Evolutionary conservation across 2,113 vertebrate genomes (phyloP), one percentile per base, ranked within the genome.

Genomic region (Sisor rabdophorus): DNA sequence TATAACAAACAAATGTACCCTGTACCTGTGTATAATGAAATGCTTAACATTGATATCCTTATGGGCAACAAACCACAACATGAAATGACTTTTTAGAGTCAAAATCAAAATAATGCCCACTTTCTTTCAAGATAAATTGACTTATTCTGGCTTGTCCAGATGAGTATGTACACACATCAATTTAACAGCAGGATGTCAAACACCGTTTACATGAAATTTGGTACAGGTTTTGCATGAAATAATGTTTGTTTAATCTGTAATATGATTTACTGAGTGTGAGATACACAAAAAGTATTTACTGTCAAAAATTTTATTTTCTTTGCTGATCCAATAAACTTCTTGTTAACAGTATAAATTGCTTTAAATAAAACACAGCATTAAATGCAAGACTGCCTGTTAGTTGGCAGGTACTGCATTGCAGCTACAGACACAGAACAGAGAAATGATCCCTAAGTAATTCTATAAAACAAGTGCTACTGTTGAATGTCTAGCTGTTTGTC

Each of bases 1-100:
- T n/a, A n/a, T n/a, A n/a, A n/a, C n/a, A n/a, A n/a, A n/a, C n/a
- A n/a, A n/a, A n/a, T n/a, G 36, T 40, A 0, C 61, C 47, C n/a
- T 63, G 28, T 44, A 76, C 52, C 28, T 40, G 48, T 69, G 30
- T 63, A 67, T 71, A 81, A 77, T 36, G 75, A 81, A 26, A 20
- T 67, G 63, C 76, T 16, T 53, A 11, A 80, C 74, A 83, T 80
- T 59, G 83, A 59, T 76, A 63, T 81, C 81, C 70, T 74, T 16
- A 24, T 63, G 69, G 71, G 69, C 11, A 19, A 52, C 32, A 59
- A 69, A 76, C 56, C 26, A 71, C 19, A n/a, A 71, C 54, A 80
- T 72, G 60, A 68, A 61, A 75, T 26, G 73, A 48, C 52, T 48
- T 50, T 52, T 26, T 68, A 28, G 73, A 79, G 64, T 12, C 32